phyloP scores from a whole-genome alignment of 2,113 vertebrate species.

The Columbina picui region DNA sequence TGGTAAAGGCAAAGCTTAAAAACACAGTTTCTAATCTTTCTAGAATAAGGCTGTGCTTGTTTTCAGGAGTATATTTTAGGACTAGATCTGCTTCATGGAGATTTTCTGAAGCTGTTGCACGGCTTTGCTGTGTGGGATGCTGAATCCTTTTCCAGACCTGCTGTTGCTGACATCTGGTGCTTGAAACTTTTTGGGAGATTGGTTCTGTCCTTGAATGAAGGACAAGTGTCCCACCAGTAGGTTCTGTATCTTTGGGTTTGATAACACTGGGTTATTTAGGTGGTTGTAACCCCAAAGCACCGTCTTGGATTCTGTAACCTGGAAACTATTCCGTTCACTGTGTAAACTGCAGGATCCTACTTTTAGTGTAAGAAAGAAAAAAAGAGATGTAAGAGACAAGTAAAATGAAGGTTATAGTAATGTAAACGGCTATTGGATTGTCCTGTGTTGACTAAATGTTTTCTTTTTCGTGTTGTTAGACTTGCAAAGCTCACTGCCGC shows the following conservation, averaged over 20 bases:
- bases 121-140: neutral
- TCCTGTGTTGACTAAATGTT: neutral
- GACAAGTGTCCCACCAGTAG: neutral
- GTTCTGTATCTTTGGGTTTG: neutral
- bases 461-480: slow-evolving; percentile 58
- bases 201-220: neutral
- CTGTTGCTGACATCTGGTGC: neutral
- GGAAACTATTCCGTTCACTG: too few relatives aligned
- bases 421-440: neutral
- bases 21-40: neutral
- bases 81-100: neutral
- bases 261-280: fast-evolving
- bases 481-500: slow-evolving; percentile 90
- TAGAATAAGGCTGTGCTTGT: neutral
- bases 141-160: neutral
- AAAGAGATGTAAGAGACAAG: neutral
- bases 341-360: fast-evolving
- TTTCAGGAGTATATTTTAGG: neutral
- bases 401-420: neutral
- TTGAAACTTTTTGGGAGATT: neutral
- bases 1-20: neutral
- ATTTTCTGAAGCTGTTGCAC: neutral
- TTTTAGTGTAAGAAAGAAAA: neutral
- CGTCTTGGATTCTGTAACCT: neutral
- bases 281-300: neutral